A percentile compares a stretch with the other conserved stretches of the same genome.
phyloP scores from a whole-genome alignment of 2,888 invertebrate species.

The Endomychus coccineus region DNA sequence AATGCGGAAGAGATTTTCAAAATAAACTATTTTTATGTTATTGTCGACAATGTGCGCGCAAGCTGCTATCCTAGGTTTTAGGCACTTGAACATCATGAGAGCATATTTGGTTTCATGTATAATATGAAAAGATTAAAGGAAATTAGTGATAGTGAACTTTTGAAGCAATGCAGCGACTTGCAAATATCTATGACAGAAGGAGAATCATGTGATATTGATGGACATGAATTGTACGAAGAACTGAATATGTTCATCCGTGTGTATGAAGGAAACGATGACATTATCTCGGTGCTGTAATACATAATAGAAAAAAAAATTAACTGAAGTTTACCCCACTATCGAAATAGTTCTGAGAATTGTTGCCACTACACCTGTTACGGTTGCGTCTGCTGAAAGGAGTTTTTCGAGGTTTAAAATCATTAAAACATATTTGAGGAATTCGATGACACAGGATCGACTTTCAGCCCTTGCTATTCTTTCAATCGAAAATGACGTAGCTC shows the following conservation, averaged over 20 bases:
- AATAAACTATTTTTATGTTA: no score
- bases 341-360: conserved; percentile 23
- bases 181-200: conserved; percentile 9
- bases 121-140: conserved; percentile 14
- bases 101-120: conserved; percentile 14
- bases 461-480: no score
- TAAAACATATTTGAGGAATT: no score
- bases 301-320: conserved; percentile 13
- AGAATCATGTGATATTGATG: conserved; percentile 12
- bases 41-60: conserved; percentile 16
- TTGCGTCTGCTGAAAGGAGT: conserved; percentile 24
- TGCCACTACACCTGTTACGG: conserved; percentile 22
- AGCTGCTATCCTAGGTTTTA: conserved; percentile 19
- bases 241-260: conserved; percentile 24
- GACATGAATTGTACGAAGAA: conserved; percentile 18
- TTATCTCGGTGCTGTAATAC: conserved; percentile 21
- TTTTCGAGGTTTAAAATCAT: conserved; percentile 19
- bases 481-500: no score
- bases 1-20: no score
- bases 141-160: conserved; percentile 20
- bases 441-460: no score
- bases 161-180: conserved; percentile 11
- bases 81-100: conserved; percentile 12
- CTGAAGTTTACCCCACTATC: conserved; percentile 20
- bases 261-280: conserved; percentile 21